phyloP scores from a whole-genome alignment of 2,797 vertebrate genomes.

The Galagoides demidoff region DNA sequence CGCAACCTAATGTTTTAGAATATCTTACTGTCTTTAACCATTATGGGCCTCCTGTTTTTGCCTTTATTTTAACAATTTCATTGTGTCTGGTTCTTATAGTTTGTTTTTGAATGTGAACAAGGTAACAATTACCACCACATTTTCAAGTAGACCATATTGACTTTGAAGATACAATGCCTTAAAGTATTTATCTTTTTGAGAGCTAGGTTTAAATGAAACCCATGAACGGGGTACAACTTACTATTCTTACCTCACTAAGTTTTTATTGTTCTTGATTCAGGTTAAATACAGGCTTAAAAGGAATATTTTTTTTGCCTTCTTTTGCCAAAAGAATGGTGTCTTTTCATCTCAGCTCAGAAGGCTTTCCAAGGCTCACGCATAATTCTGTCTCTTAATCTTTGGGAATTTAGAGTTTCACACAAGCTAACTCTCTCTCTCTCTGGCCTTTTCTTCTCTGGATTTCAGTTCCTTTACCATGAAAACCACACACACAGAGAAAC shows the following conservation, averaged over 20 bases:
- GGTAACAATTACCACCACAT: neutral
- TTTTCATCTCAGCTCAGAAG: neutral
- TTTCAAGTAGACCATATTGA: constrained; percentile 8
- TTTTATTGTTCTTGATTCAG: neutral
- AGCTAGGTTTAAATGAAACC: neutral
- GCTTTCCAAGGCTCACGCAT: neutral
- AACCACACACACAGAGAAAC: neutral
- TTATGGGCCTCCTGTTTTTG: neutral
- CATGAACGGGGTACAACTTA: neutral
- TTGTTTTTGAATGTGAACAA: neutral
- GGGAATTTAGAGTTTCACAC: neutral
- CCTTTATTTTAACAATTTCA: neutral
- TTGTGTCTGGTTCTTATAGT: neutral
- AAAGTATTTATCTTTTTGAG: constrained; percentile 1
- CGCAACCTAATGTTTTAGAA: neutral
- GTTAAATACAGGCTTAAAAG: neutral
- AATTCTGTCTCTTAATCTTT: neutral
- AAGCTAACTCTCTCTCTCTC: neutral
- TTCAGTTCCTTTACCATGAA: neutral
- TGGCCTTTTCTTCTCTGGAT: neutral
- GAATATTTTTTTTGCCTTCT: neutral
- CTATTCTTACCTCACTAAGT: neutral
- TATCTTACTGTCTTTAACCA: neutral
- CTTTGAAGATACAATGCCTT: neutral
- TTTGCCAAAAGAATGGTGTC: neutral